Evolutionary conservation across 1,140 invertebrate genomes (phyloP).

Genomic region (Luehdorfia chinensis): DNA sequence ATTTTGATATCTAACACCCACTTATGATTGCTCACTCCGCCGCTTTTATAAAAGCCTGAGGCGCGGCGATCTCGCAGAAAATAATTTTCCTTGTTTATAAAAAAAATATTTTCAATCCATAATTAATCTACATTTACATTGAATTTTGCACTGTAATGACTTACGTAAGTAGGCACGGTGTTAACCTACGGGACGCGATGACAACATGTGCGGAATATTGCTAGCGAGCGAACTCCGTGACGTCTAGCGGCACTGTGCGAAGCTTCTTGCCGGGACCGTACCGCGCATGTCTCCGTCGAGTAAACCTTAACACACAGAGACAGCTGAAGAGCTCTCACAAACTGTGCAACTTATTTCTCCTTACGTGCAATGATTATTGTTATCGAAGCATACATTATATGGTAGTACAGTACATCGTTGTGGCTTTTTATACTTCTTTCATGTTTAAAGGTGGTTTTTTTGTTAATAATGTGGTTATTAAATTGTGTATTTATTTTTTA

Average conservation of each 20-base stretch:
- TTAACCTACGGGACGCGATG: constrained; percentile 15
- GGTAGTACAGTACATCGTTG: too few relatives aligned
- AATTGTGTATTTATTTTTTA: too few relatives aligned
- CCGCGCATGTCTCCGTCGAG: constrained; percentile 60
- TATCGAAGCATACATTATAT: constrained; percentile 1
- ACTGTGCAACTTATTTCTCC: constrained; percentile 49
- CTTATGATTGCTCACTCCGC: constrained; percentile 30
- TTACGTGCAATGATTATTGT: constrained; percentile 44
- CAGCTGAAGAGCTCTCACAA: constrained; percentile 41
- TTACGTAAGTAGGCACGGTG: constrained; percentile 60
- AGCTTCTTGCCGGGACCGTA: constrained; percentile 28
- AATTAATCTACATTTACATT: constrained; percentile 1
- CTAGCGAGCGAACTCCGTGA: constrained; percentile 36
- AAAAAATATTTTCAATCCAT: too few relatives aligned
- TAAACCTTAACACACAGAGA: constrained; percentile 53
- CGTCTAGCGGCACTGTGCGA: constrained; percentile 50
- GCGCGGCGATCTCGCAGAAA: too few relatives aligned
- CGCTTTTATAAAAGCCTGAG: constrained; percentile 9
- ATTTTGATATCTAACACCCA: constrained; percentile 32
- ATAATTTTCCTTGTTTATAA: too few relatives aligned
- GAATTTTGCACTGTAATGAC: constrained; percentile 32
- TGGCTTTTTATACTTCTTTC: too few relatives aligned
- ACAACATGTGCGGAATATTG: constrained; percentile 16
- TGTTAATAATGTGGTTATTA: too few relatives aligned
- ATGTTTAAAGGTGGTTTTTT: too few relatives aligned